Evolutionary conservation across 2,113 vertebrate species (phyloP).

Genomic region (Eubucco bourcierii): DNA sequence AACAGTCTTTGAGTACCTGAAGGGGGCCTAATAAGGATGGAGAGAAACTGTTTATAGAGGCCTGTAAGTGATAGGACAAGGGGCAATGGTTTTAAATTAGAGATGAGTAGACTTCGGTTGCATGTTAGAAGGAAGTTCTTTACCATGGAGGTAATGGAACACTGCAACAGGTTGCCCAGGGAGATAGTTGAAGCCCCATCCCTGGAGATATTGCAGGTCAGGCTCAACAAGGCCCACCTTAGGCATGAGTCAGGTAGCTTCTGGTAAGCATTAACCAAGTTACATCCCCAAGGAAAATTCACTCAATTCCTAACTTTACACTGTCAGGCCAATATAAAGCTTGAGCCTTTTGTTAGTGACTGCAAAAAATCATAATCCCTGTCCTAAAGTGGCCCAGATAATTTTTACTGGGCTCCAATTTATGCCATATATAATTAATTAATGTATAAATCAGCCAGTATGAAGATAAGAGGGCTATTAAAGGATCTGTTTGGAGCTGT

Average conservation of each 20-base stretch:
- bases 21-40: no score
- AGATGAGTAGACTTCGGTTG: no score
- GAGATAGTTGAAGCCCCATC: no score
- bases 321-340: not conserved
- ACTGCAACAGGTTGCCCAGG: no score
- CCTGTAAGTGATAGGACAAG: no score
- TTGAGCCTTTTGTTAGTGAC: not conserved
- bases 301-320: not conserved
- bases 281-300: not conserved
- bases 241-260: not conserved
- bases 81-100: no score
- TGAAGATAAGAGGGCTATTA: not conserved
- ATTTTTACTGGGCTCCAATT: not conserved
- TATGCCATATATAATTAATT: constrained; percentile 11
- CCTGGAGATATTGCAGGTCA: no score
- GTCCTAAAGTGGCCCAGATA: not conserved
- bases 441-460: not conserved
- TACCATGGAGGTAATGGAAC: no score
- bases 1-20: no score
- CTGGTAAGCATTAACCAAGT: not conserved
- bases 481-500: constrained; percentile 10
- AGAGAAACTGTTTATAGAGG: no score
- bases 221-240: not conserved
- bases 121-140: no score
- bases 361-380: not conserved